phyloP scores from a whole-genome alignment of 2,888 invertebrate species.

The Apodemia zela region DNA sequence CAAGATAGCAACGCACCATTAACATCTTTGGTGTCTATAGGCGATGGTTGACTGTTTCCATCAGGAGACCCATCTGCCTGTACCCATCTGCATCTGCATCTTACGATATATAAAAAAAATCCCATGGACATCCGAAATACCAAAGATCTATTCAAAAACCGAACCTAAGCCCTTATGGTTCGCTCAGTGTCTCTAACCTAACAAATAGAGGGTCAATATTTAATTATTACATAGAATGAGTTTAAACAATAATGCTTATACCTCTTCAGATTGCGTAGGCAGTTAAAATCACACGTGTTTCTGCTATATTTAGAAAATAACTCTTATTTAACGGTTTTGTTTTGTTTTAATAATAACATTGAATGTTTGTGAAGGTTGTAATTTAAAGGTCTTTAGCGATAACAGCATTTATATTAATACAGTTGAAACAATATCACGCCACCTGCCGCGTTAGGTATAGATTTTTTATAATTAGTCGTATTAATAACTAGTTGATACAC shows the following conservation, averaged over 20 bases:
- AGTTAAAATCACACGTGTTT: conserved; percentile 8
- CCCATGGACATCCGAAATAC: too few species aligned
- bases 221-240: background rate
- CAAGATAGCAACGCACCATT: too few species aligned
- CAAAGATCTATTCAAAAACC: too few species aligned
- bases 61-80: too few species aligned
- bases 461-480: background rate
- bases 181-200: background rate
- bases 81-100: too few species aligned
- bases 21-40: too few species aligned
- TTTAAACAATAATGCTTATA: background rate
- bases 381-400: conserved; percentile 13
- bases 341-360: conserved; percentile 13
- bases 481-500: background rate
- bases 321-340: conserved; percentile 4
- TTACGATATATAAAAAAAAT: too few species aligned
- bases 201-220: background rate
- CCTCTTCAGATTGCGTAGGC: background rate
- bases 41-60: too few species aligned
- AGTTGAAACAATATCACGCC: conserved; percentile 1
- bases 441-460: background rate
- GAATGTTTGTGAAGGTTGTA: conserved; percentile 7
- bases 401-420: background rate
- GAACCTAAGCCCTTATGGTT: too few species aligned
- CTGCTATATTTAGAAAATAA: conserved; percentile 10